These are phyloP conservation scores for Cistogaster globosa DNA, from an alignment of 2,888 invertebrate genomes.

Conservation along the genomic window DNA sequence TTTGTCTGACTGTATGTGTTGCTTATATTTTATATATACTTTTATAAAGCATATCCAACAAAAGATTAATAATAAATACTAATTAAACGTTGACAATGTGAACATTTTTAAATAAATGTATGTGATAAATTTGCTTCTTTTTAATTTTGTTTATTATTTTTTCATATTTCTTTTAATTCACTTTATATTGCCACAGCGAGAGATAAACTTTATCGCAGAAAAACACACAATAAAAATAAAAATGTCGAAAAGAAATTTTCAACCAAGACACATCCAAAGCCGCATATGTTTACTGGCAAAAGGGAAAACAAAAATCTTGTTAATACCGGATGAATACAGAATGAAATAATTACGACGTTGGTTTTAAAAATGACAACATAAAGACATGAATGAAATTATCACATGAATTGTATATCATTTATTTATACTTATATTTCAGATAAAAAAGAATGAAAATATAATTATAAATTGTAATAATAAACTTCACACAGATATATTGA, in stretches of 20 bases:
- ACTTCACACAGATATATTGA: constrained; percentile 60
- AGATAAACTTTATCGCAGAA: constrained; percentile 58
- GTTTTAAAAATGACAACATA: constrained; percentile 50
- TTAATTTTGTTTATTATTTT: constrained; percentile 57
- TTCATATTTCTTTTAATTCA: constrained; percentile 39
- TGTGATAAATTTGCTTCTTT: constrained; percentile 23
- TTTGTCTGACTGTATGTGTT: neutral
- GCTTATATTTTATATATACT: constrained; percentile 1
- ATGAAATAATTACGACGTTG: constrained; percentile 68
- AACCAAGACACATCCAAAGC: constrained; percentile 32
- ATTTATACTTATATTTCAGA: constrained; percentile 48
- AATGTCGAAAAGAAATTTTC: neutral
- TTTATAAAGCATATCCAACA: constrained; percentile 21
- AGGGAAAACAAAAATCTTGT: constrained; percentile 41
- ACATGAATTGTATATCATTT: constrained; percentile 46
- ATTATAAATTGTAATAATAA: constrained; percentile 58
- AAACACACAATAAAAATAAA: neutral
- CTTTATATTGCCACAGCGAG: constrained; percentile 40
- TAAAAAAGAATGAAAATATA: constrained; percentile 14
- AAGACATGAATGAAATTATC: constrained; percentile 59
- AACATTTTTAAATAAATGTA: constrained; percentile 35
- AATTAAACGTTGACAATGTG: constrained; percentile 67
- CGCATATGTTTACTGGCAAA: constrained; percentile 35
- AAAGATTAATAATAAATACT: constrained; percentile 68
- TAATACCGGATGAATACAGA: constrained; percentile 62